Percentiles rank a stretch among this genome's conserved stretches.
Evolutionary conservation across 1,140 invertebrate genomes (phyloP).

Genomic region (Luehdorfia chinensis): DNA sequence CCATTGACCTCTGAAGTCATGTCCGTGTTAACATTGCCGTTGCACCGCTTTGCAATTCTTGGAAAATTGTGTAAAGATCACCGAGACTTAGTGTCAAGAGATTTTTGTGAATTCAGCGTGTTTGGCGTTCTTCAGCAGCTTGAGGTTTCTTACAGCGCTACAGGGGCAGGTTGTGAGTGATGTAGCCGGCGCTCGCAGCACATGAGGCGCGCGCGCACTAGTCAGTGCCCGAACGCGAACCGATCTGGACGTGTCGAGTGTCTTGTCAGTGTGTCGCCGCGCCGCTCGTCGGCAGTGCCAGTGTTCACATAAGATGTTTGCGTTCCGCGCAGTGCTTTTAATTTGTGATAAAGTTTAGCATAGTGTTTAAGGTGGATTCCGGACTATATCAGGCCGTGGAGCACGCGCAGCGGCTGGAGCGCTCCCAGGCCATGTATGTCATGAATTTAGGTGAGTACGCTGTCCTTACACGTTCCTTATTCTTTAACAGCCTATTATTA

Average conservation of each 20-base stretch:
- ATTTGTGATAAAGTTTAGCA: constrained; percentile 55
- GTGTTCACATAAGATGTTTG: constrained; percentile 60
- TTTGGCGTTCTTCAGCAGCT: constrained; percentile 16
- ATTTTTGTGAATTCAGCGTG: constrained; percentile 28
- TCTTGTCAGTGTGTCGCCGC: constrained; percentile 27
- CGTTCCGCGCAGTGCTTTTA: constrained; percentile 52
- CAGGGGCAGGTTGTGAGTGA: constrained; percentile 25
- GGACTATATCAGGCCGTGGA: constrained; percentile 70
- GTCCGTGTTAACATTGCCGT: too few relatives aligned
- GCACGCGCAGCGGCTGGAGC: constrained; percentile 68
- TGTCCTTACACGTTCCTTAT: constrained; percentile 59
- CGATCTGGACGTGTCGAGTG: constrained; percentile 39
- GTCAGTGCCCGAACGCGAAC: constrained; percentile 56
- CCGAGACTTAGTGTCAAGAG: too few relatives aligned
- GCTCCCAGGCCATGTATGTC: constrained; percentile 75
- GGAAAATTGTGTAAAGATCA: constrained; percentile 7
- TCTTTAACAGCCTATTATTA: constrained; percentile 58
- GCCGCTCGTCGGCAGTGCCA: constrained; percentile 47
- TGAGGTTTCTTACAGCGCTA: constrained; percentile 20
- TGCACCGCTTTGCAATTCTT: constrained; percentile 1
- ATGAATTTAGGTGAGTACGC: constrained; percentile 74
- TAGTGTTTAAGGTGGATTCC: constrained; percentile 71
- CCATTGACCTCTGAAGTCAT: constrained; percentile 3
- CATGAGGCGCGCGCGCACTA: constrained; percentile 28
- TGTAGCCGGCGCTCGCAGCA: too few relatives aligned